Evolutionary conservation across 2,797 vertebrate genomes (phyloP), one percentile per base, ranked within the genome.

Genomic region (Phoebastria nigripes): DNA sequence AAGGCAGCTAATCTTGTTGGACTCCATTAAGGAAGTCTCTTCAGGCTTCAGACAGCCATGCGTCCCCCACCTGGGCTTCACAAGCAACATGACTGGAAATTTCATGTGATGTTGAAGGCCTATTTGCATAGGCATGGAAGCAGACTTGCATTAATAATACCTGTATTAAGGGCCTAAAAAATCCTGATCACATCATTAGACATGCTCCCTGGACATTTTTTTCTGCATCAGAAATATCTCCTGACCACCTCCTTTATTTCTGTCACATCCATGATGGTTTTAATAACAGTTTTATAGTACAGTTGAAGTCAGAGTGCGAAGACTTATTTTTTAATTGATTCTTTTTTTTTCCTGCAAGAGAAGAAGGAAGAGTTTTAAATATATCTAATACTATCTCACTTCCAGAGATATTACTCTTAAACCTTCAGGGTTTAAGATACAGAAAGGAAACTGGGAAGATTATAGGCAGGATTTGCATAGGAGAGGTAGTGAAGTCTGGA

Each of bases 1-100:
- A 92, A 89, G 84, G 63, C 83, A 94, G 63, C 83, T 97, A 96
- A 96, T 96, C 92, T 96, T 95, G 69, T 93, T 96, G 96, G 84
- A 62, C 79, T 93, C 89, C 92, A 95, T 96, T 96, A 97, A 82
- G 72, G 63, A 93, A 82, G 47, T 92, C 94, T 96, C 94, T 66
- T 67, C 87, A 89, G 95, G 66, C 93, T 95, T 95, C 81, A 95
- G 90, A 8, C 76, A 93, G 71, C 70, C 44, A 9, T 28, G 52
- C 47, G 41, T 91, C 55, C 78, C 70, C 78, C 90, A 93, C 78
- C 42, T 28, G 47, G 89, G 52, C 59, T 93, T 85, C 44, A 13
- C 51, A 37, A 77, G 67, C 63, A 82, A 59, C 87, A 84, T 33
- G 55, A 71, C 74, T 95, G 59, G 89, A 96, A 96, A 93, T 92